Base-by-base conservation (phyloP, 2,797 vertebrate genomes). In the Gypaetus barbatus region DNA sequence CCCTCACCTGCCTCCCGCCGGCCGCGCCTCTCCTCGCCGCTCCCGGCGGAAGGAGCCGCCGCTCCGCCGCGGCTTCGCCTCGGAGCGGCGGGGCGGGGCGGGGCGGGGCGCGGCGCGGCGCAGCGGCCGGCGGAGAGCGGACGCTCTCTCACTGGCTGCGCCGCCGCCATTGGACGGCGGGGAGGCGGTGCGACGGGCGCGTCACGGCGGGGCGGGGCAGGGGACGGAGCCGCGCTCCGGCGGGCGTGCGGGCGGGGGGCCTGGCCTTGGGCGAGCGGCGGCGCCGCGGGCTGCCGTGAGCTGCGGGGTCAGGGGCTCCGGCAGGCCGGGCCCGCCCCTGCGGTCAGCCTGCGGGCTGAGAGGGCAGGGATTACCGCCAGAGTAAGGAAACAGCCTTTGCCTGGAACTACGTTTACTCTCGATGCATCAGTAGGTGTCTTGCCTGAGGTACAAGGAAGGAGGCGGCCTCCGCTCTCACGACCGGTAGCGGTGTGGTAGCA, bases 281-380 rank as follows among this genome's bases (percentile, higher is more conserved):
- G 16, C 16, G 43, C 43, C 43, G 43, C 16, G 43, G 43, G 43
- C 43, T 43, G 41, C 44, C 18, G 44, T 44, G 44, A 22, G 44
- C 11, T 11, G 22, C 6, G 46, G 46, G 24, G 30, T 17, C 13
- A 30, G n/a, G 19, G 17, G 30, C 18, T 15, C 0, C 0, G 16
- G 33, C 43, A 4, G 70, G 66, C 51, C 30, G 46, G 30, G 83
- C 52, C 10, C 46, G 0, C 3, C 52, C 2, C 1, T 23, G 41
- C 31, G 44, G 33, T 4, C 41, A 4, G n/a, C 35, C 10, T 0
- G 28, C 35, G 11, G 60, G 27, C 33, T 0, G 30, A 5, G 30
- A 2, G 54, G 35, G 87, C 49, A 2, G 3, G 0, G 10, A 1
- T 7, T 27, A 6, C 57, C 8, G 70, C 2, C 10, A 4, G 54